These are phyloP conservation scores for Egretta garzetta DNA, from an alignment of 2,113 vertebrate species.

Conservation along the genomic window DNA sequence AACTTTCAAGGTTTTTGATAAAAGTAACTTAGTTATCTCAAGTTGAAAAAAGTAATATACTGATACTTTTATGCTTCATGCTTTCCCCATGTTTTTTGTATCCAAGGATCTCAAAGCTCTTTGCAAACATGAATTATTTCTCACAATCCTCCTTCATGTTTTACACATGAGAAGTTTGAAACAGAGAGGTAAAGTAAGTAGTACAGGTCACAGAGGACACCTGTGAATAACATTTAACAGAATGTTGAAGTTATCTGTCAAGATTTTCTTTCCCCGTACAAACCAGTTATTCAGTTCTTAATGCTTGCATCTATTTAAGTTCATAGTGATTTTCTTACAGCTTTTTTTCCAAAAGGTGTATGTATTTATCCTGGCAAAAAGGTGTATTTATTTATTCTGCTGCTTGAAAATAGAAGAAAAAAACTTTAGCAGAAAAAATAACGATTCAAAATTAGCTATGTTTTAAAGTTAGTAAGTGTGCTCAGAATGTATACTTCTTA, in stretches of 20 bases:
- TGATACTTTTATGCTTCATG: not conserved
- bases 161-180: constrained; percentile 36
- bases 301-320: not conserved
- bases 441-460: not conserved
- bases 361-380: not conserved
- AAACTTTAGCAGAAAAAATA: not conserved
- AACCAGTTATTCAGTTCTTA: not conserved
- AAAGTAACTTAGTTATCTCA: not conserved
- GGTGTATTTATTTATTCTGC: not conserved
- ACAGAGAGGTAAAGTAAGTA: constrained; percentile 53
- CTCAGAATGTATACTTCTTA: not conserved
- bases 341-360: not conserved
- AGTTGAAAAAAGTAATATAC: not conserved
- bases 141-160: constrained; percentile 43
- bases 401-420: not conserved
- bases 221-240: constrained; percentile 34
- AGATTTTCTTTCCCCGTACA: not conserved
- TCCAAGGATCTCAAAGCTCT: constrained; percentile 45
- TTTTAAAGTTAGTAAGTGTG: not conserved
- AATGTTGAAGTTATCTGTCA: not conserved
- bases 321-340: not conserved
- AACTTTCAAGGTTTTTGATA: constrained; percentile 42
- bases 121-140: constrained; percentile 59
- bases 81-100: constrained; percentile 1
- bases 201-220: constrained; percentile 63